phyloP scores from a whole-genome alignment of 2,888 invertebrate genomes.

The Archips crataeganus region DNA sequence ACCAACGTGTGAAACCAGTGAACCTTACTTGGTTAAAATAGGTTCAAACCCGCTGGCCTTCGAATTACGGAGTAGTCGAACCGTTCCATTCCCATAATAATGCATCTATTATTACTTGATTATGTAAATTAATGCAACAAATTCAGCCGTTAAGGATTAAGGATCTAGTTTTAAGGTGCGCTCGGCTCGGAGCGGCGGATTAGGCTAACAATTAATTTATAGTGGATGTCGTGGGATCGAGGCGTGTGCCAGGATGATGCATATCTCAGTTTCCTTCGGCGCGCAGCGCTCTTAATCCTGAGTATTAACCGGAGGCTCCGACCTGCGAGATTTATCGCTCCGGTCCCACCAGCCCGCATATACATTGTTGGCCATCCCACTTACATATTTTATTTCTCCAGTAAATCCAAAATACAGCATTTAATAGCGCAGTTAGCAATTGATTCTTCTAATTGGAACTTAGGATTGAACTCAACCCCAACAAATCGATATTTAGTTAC shows the following conservation, averaged over 20 bases:
- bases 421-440: constrained; percentile 7
- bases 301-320: constrained; percentile 69
- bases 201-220: constrained; percentile 45
- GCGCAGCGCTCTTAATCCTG: constrained; percentile 64
- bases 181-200: constrained; percentile 26
- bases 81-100: constrained; percentile 69
- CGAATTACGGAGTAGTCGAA: constrained; percentile 64
- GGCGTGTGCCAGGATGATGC: constrained; percentile 61
- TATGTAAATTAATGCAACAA: constrained; percentile 72
- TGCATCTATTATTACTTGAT: constrained; percentile 68
- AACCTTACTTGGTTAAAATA: constrained; percentile 51
- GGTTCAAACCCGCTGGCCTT: constrained; percentile 64
- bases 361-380: constrained; percentile 62
- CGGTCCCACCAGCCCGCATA: constrained; percentile 46
- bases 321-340: constrained; percentile 70
- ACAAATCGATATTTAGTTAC: background rate
- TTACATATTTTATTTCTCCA: constrained; percentile 57
- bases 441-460: constrained; percentile 9
- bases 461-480: constrained; percentile 15
- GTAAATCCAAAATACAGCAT: constrained; percentile 46
- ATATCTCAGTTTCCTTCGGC: constrained; percentile 63
- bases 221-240: constrained; percentile 50
- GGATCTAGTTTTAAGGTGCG: constrained; percentile 48
- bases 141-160: constrained; percentile 65
- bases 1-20: constrained; percentile 35